Base-by-base conservation (phyloP, 2,113 vertebrate species). In the Sceloporus tristichus region DNA sequence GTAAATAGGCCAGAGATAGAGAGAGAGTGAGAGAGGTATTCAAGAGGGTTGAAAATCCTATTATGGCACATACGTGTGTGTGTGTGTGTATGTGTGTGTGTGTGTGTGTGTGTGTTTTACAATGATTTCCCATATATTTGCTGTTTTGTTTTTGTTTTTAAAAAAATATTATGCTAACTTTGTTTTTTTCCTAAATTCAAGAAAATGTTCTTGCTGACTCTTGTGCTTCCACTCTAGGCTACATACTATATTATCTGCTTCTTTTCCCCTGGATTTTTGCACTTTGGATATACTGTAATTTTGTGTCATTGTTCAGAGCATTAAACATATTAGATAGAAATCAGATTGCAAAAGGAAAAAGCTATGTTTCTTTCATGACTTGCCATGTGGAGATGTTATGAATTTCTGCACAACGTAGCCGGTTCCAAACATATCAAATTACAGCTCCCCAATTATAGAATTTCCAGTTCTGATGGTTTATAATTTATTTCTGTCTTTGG, bases 401-500 rank as follows among this genome's bases (percentile, higher is more conserved):
- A 87, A 38, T 91, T 92, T 66, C 80, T 91, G 85, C 82, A 84
- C 23, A 84, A 40, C 84, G 7, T 56, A 74, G 6, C 34, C 78
- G 79, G 19, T 70, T 91, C 65, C 38, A 1, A 56, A 40, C 42
- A 23, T 29, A 82, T 91, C 42, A 27, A 79, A 0, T 78, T 84
- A 38, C 25, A 27, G 2, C 70, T 86, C 25, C 81, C 18, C 48
- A 86, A 21, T 77, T 82, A 62, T 13, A 73, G 38, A 23, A 80
- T 86, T 88, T 89, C 70, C 82, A 13, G 1, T 66, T 84, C 16
- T 23, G 42, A 8, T 73, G 16, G 23, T 88, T 90, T 59, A 10
- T 78, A 86, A 16, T 42, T 21, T 62, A 89, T 87, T 90, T 91
- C 62, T 91, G 83, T 65, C 56, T 91, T 85, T 92, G 87, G 90